Base-by-base conservation (phyloP, 2,797 vertebrate genomes). In the Sebastes cheni region DNA sequence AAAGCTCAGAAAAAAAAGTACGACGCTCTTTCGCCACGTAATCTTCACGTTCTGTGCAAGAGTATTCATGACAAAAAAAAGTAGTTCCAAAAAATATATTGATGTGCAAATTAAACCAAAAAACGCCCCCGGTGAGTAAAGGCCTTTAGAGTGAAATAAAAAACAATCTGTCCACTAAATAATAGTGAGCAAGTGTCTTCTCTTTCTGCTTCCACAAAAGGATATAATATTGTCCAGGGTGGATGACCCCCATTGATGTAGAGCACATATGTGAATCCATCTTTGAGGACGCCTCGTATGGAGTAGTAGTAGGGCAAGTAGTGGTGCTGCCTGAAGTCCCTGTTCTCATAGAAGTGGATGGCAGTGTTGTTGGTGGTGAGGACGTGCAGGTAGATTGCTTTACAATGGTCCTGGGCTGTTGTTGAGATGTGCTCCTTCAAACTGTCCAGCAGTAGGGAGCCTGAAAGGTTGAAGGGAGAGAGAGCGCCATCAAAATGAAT, bases 221-320 rank as follows among this genome's bases (percentile, higher is more conserved):
- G 99, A 99, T 99, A 99, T 99, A 99, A 96, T 91, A 99, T 97
- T 72, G 99, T 99, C 98, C 99, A 99, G n/a, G 99, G 99, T 2
- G 99, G 98, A 83, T 99, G 98, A 4, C 99, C 98, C 0, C 98
- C 97, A 0, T 99, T 99, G 95, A 99, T 97, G 94, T 99, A 99
- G 71, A 99, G 97, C 32, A 99, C 98, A 0, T 99, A 99, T 29
- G 99, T 99, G 90, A 99, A 99, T 72, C 98, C 99, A 86, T 99
- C 99, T 90, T 99, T 99, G 89, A 99, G 97, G 84, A 99, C 98
- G 4, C 99, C 99, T 59, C 98, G 95, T 92, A 99, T 99, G 92
- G 99, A 99, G 88, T 99, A 99, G 87, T 99, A 99, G 91, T 99
- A 99, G 86, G 99, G 99, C 79, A 99, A 96, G 89, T 99, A 99